Conservation (phyloP, 2,113 vertebrate species). For the Apistogramma diplotaenia region DNA sequence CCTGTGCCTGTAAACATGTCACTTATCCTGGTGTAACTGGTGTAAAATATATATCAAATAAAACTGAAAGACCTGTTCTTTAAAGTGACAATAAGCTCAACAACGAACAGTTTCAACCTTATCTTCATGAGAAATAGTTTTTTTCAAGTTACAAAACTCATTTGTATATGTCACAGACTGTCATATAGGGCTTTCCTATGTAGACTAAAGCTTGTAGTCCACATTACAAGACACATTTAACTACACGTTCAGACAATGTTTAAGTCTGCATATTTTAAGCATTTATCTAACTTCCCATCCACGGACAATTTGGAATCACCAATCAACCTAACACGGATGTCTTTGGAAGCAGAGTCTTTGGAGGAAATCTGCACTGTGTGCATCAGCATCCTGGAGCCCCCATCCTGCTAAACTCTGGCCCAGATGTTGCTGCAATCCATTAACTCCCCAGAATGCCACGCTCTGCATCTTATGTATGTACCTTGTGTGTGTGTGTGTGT, state of each 20-base stretch:
- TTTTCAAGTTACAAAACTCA: not conserved
- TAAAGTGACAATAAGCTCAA: not conserved
- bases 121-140: not conserved
- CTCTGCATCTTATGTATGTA: constrained; percentile 50
- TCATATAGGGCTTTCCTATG: too few relatives aligned
- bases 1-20: not conserved
- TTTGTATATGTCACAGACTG: not conserved
- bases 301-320: not conserved
- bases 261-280: too few relatives aligned
- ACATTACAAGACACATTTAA: not conserved
- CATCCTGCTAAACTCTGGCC: constrained; percentile 32
- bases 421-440: constrained; percentile 68
- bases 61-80: too few relatives aligned
- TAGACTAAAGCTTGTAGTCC: not conserved
- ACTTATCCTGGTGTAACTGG: too few relatives aligned
- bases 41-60: too few relatives aligned
- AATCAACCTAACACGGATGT: not conserved
- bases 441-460: constrained; percentile 70
- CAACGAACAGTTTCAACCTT: not conserved
- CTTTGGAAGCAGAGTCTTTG: not conserved
- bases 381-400: not conserved
- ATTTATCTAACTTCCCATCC: too few relatives aligned
- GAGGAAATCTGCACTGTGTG: not conserved
- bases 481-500: not conserved
- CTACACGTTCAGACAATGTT: too few relatives aligned